Evolutionary conservation across 1,140 invertebrate genomes (phyloP).

Genomic region (Contarinia nasturtii): DNA sequence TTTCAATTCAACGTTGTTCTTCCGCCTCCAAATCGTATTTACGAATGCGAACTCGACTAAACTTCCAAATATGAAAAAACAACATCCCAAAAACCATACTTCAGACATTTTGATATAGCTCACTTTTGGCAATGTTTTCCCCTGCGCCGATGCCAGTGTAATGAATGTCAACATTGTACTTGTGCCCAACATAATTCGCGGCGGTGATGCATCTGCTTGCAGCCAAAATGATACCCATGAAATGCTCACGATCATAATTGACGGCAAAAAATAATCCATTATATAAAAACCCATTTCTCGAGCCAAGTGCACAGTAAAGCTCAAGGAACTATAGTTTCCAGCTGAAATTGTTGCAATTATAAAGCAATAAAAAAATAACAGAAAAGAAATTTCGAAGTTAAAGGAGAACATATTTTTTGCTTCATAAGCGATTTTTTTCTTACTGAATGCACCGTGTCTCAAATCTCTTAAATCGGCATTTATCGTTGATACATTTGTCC

Average conservation of each 20-base stretch:
- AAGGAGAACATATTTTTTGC: neutral
- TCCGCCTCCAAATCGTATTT: constrained; percentile 69
- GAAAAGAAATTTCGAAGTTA: neutral
- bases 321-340: constrained; percentile 63
- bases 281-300: constrained; percentile 73
- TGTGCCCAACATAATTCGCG: constrained; percentile 59
- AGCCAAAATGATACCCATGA: constrained; percentile 86
- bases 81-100: constrained; percentile 75
- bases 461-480: constrained; percentile 43
- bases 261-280: constrained; percentile 79
- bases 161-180: constrained; percentile 75
- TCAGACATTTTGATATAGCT: constrained; percentile 83
- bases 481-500: constrained; percentile 45
- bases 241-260: constrained; percentile 68
- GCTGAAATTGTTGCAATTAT: too few species aligned
- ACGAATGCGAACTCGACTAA: constrained; percentile 80
- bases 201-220: constrained; percentile 66
- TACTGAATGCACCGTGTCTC: constrained; percentile 47
- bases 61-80: constrained; percentile 64
- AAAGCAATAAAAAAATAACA: constrained; percentile 2
- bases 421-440: constrained; percentile 7
- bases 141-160: constrained; percentile 61
- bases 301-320: constrained; percentile 54
- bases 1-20: constrained; percentile 60
- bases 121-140: constrained; percentile 67